phyloP scores from a whole-genome alignment of 2,113 vertebrate genomes.

The Pica pica region DNA sequence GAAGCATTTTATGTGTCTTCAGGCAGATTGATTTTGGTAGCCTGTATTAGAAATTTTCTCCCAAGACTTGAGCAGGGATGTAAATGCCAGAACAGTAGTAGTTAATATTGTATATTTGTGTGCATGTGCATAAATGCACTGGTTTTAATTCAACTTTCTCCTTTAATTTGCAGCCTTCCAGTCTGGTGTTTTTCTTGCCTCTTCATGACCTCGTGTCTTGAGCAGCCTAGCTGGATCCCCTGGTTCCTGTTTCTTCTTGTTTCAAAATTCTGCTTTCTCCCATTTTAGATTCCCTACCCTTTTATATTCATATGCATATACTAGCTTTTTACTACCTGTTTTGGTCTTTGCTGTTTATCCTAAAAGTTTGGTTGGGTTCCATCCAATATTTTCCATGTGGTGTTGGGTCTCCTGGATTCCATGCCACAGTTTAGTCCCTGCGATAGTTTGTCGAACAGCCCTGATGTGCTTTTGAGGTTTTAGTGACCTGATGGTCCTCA shows the following conservation, averaged over 20 bases:
- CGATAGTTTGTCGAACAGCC: background rate
- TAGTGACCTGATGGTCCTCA: background rate
- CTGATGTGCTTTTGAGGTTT: background rate
- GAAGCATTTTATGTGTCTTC: background rate
- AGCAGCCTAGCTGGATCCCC: slow-evolving; percentile 58
- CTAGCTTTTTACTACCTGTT: background rate
- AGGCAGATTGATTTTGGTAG: background rate
- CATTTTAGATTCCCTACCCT: background rate
- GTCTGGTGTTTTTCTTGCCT: slow-evolving; percentile 62
- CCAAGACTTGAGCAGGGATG: background rate
- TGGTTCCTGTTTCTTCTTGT: slow-evolving; percentile 60
- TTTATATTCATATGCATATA: background rate
- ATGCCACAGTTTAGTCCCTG: background rate
- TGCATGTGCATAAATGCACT: background rate
- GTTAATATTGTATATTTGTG: background rate
- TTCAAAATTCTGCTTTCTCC: slow-evolving; percentile 19
- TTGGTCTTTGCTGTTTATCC: background rate
- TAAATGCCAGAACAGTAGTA: background rate
- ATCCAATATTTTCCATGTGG: background rate
- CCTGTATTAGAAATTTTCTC: background rate
- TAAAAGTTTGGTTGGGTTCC: background rate
- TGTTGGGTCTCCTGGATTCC: background rate
- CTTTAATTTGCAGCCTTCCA: slow-evolving; percentile 64
- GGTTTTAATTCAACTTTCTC: slow-evolving; percentile 62
- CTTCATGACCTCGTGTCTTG: slow-evolving; percentile 58